These are phyloP conservation scores for Aotus griseimembra DNA, from an alignment of 2,797 vertebrate genomes.

Conservation along the genomic window DNA sequence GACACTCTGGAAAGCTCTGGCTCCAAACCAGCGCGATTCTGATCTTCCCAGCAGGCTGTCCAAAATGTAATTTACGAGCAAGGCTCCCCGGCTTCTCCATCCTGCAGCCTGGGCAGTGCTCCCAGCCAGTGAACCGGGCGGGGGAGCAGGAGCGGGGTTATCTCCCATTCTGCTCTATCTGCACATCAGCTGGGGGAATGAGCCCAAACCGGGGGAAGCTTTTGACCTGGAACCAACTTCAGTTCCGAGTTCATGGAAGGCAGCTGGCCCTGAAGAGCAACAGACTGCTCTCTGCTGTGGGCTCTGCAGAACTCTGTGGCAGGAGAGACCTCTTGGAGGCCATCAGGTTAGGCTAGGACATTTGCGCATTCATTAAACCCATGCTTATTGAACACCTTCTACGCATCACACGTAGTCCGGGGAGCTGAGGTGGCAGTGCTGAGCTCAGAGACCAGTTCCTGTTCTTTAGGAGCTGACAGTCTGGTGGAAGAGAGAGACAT, in stretches of 20 bases:
- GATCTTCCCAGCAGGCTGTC: not conserved
- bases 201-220: not conserved
- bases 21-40: not conserved
- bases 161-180: not conserved
- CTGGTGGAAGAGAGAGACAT: rapidly evolving
- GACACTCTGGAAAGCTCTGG: not conserved
- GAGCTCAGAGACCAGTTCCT: not conserved
- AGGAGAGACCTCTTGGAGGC: not conserved
- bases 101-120: not conserved
- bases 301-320: not conserved
- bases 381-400: not conserved
- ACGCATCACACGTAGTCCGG: rapidly evolving
- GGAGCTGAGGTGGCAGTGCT: not conserved
- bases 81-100: not conserved
- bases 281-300: not conserved
- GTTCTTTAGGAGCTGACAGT: not conserved
- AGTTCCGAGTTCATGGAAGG: not conserved
- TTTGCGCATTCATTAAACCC: rapidly evolving
- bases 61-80: not conserved
- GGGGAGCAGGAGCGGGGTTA: not conserved
- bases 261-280: not conserved
- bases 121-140: not conserved
- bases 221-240: not conserved
- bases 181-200: not conserved
- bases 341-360: rapidly evolving